Evolutionary conservation across 2,888 invertebrate species (phyloP).

Genomic region (Clusia tigrina): DNA sequence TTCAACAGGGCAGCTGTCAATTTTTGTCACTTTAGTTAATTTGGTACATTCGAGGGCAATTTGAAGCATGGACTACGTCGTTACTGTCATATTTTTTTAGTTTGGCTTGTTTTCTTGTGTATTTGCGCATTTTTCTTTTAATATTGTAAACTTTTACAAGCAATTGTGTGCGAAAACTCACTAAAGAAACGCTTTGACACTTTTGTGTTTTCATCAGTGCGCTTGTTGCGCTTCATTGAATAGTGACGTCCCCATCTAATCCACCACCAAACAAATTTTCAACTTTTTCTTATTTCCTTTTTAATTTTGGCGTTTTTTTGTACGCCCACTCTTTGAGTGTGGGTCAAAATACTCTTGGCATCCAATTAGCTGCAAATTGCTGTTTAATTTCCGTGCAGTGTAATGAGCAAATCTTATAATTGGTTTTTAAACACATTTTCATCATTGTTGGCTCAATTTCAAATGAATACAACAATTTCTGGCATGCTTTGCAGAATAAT

Average conservation of each 20-base stretch:
- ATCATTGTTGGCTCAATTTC: conserved; percentile 16
- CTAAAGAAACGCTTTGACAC: conserved; percentile 21
- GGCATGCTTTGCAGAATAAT: too few species aligned
- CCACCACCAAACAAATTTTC: neutral
- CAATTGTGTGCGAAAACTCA: conserved; percentile 21
- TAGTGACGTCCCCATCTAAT: neutral
- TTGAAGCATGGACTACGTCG: too few species aligned
- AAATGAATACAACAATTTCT: conserved; percentile 6
- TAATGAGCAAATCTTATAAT: conserved; percentile 52
- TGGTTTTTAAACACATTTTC: conserved; percentile 38
- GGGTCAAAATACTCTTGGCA: conserved; percentile 41
- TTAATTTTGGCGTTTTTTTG: conserved; percentile 21
- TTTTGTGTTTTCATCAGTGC: neutral
- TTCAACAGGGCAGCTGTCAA: conserved; percentile 1
- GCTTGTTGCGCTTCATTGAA: conserved; percentile 24
- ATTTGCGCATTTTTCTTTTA: conserved; percentile 12
- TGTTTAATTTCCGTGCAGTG: conserved; percentile 46
- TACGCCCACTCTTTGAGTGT: conserved; percentile 22
- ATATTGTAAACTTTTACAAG: conserved; percentile 22
- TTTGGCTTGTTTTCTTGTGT: neutral
- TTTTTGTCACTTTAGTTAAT: conserved; percentile 1
- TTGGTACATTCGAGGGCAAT: neutral
- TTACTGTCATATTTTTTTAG: too few species aligned
- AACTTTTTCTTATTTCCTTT: conserved; percentile 24
- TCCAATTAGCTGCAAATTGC: conserved; percentile 55